A percentile compares a stretch with the other conserved stretches of the same genome.
These are phyloP conservation scores for Agonopterix subpropinquella DNA, from an alignment of 2,888 invertebrate genomes.

Conservation along the genomic window DNA sequence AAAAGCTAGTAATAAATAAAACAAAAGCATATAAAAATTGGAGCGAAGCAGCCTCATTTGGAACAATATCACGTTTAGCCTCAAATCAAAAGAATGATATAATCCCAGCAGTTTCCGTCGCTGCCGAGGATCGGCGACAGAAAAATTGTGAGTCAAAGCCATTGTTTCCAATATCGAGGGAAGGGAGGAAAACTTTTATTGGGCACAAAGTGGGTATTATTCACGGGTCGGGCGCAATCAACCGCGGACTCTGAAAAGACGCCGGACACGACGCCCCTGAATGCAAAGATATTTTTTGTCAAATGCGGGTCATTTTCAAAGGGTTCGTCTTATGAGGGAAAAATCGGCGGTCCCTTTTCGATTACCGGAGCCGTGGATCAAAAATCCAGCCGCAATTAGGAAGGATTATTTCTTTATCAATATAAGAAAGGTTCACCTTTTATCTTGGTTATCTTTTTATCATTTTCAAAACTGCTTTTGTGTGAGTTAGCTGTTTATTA, in stretches of 20 bases:
- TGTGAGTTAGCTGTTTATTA: no score
- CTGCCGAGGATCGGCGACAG: conserved; percentile 36
- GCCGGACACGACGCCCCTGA: conserved; percentile 63
- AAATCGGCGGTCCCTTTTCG: conserved; percentile 58
- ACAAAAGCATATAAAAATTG: conserved; percentile 14
- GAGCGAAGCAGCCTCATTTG: conserved; percentile 40
- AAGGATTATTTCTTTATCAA: conserved; percentile 44
- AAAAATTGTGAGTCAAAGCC: conserved; percentile 67
- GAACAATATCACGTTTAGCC: conserved; percentile 60
- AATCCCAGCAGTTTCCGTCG: conserved; percentile 50
- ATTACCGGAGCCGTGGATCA: conserved; percentile 57
- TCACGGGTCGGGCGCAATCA: conserved; percentile 64
- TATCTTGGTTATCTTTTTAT: no score
- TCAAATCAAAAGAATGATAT: conserved; percentile 66
- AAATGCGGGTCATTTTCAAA: conserved; percentile 68
- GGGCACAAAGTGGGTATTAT: conserved; percentile 72
- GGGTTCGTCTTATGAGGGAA: conserved; percentile 60
- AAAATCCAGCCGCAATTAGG: conserved; percentile 60
- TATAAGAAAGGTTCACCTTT: conserved; percentile 3
- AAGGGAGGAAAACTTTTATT: conserved; percentile 67
- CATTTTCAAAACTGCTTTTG: no score
- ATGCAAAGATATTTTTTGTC: conserved; percentile 71
- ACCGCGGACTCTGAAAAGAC: conserved; percentile 39
- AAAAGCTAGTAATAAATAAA: conserved; percentile 30
- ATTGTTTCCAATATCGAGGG: conserved; percentile 68